Evolutionary conservation across 2,888 invertebrate genomes (phyloP), one percentile per base, ranked within the genome.

Genomic region (Augochlorella aurata): DNA sequence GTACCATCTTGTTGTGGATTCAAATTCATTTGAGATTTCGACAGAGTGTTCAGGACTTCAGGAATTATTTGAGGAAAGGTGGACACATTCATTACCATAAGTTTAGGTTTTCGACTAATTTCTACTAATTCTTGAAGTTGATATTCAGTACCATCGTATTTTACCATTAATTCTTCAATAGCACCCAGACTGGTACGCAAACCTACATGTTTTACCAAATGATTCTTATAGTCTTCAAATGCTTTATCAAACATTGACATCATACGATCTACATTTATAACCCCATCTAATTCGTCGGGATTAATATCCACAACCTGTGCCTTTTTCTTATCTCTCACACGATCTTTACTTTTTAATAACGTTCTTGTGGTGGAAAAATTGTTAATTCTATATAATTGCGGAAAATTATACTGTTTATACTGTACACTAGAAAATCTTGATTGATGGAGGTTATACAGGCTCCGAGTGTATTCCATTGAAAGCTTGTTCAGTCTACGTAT

Each of bases 1-100:
- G 98, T 98, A 38, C 98, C 98, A 92, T 99, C 99, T 93, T 98
- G 98, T 92, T 99, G 98, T 0, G 98, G 98, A 94, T 98, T 98
- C 76, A 99, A 94, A 93, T 98, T 98, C 95, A 99, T 95, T 14
- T 98, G 98, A 80, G 98, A 98, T 54, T 95, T 95, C 74, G 95
- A 94, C 69, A 99, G 95, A 2, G 97, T 96, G 91, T 96, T 96
- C 47, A 98, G 89, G 9, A 97, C 97, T 85, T 96, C 95, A 12
- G 97, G 97, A 89, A 98, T 97, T 12, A 97, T 97, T 95, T 98
- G 97, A 0, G 99, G 98, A 93, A 98, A 97, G 0, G 96, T 95
- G 71, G 96, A 94, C 95, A 98, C 96, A 93, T 98, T 97, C 16
- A 99, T 94, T 0, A 98, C 95, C 74, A 98, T 95, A 2, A 97